Evolutionary conservation across 2,888 invertebrate species (phyloP).

Genomic region (Xestoiulus laeticollis): DNA sequence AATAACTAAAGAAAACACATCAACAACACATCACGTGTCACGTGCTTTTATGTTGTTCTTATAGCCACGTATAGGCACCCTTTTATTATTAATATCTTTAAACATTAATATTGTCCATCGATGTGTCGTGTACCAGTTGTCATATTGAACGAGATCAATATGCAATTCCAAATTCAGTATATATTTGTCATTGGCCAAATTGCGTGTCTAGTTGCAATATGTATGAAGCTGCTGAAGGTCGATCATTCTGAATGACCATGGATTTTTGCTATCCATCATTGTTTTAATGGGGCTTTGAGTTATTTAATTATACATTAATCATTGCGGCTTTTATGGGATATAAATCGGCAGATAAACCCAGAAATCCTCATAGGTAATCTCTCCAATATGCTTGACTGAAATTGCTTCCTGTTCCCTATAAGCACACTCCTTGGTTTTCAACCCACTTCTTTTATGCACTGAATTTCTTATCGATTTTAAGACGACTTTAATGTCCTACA

Average conservation of each 20-base stretch:
- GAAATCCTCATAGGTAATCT: neutral
- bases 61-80: neutral
- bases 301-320: neutral
- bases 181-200: neutral
- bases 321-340: neutral
- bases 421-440: neutral
- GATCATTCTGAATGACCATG: neutral
- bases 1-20: neutral
- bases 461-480: constrained; percentile 12
- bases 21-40: neutral
- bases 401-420: neutral
- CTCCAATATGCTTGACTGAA: neutral
- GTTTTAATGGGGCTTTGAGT: neutral
- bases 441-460: neutral
- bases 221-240: neutral
- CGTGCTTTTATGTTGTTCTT: neutral
- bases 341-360: neutral
- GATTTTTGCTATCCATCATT: neutral
- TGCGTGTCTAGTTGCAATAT: neutral
- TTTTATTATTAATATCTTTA: neutral
- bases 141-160: neutral
- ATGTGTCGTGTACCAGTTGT: neutral
- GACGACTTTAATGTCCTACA: neutral
- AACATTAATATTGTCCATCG: neutral
- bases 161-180: neutral